Evolutionary conservation across 2,888 invertebrate genomes (phyloP).

Genomic region (Amphipoea lucens): DNA sequence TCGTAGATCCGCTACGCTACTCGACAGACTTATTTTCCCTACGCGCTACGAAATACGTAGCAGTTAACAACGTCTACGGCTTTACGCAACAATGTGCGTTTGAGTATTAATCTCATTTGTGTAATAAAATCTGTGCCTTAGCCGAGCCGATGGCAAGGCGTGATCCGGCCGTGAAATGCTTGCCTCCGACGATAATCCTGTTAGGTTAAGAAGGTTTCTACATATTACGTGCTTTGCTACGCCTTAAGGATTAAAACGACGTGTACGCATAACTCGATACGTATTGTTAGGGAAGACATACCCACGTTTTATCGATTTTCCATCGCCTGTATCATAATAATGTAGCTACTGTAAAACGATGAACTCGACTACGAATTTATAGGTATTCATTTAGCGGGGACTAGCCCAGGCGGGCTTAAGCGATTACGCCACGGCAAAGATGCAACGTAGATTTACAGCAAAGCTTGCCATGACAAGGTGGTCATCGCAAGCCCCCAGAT

Average conservation of each 20-base stretch:
- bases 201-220: slow-evolving; percentile 94
- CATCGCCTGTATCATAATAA: slow-evolving; percentile 59
- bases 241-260: slow-evolving; percentile 92
- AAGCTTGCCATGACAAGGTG: slow-evolving; percentile 89
- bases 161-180: slow-evolving; percentile 91
- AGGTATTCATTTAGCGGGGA: slow-evolving; percentile 85
- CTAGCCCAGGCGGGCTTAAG: slow-evolving; percentile 81
- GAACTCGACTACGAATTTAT: slow-evolving; percentile 76
- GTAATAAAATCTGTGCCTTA: slow-evolving; percentile 90
- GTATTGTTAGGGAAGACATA: slow-evolving; percentile 68
- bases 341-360: slow-evolving; percentile 53
- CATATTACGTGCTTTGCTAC: slow-evolving; percentile 93
- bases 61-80: slow-evolving; percentile 62
- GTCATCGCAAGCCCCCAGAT: slow-evolving; percentile 89
- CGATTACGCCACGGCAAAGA: slow-evolving; percentile 87
- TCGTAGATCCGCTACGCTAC: slow-evolving; percentile 44
- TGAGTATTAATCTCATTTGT: slow-evolving; percentile 89
- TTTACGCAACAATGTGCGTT: slow-evolving; percentile 76
- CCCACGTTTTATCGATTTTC: slow-evolving; percentile 66
- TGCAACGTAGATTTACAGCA: slow-evolving; percentile 89
- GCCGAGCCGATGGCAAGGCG: slow-evolving; percentile 83
- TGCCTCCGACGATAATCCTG: slow-evolving; percentile 92
- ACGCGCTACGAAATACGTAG: slow-evolving; percentile 54
- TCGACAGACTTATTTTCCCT: slow-evolving; percentile 33
- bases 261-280: slow-evolving; percentile 85